phyloP scores from a whole-genome alignment of 2,113 vertebrate species.

The Oreochromis tanganicae region DNA sequence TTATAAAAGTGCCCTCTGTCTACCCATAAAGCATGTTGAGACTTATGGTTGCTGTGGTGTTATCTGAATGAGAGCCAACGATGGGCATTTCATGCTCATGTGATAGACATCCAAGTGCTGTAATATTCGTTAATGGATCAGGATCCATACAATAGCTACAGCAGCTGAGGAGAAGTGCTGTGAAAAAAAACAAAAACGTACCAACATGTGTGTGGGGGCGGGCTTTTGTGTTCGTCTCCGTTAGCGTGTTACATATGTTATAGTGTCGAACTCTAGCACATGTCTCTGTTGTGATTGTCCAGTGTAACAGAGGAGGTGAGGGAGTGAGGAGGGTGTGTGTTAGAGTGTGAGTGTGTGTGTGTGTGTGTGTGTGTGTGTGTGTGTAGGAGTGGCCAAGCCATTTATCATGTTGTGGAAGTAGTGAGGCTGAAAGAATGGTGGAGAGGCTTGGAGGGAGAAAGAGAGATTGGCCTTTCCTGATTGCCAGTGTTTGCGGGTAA shows the following conservation, averaged over 20 bases:
- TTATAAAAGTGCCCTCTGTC: conserved; percentile 55
- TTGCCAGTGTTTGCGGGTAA: conserved; percentile 57
- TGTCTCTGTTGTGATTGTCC: conserved; percentile 10
- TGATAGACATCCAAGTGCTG: conserved; percentile 29
- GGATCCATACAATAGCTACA: not conserved
- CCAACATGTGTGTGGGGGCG: not conserved
- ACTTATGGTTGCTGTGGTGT: conserved; percentile 44
- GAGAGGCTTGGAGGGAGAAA: conserved; percentile 21
- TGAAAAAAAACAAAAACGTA: not conserved
- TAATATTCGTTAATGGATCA: conserved; percentile 29
- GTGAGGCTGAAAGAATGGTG: conserved; percentile 46
- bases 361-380: not conserved
- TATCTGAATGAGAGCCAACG: conserved; percentile 35
- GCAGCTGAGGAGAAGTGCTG: not conserved
- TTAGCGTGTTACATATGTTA: not conserved
- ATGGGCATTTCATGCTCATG: conserved; percentile 17
- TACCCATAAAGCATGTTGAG: conserved; percentile 40
- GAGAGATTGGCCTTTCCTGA: conserved; percentile 56
- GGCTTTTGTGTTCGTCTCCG: not conserved
- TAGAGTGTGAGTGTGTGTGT: not conserved
- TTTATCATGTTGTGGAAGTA: conserved; percentile 58
- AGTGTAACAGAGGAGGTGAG: not conserved
- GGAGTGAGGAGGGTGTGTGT: not conserved
- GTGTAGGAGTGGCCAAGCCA: conserved; percentile 1
- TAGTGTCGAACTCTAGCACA: not conserved